These are phyloP conservation scores for Acipenser transmontanus DNA, from an alignment of 2,797 vertebrate species.

Conservation along the genomic window DNA sequence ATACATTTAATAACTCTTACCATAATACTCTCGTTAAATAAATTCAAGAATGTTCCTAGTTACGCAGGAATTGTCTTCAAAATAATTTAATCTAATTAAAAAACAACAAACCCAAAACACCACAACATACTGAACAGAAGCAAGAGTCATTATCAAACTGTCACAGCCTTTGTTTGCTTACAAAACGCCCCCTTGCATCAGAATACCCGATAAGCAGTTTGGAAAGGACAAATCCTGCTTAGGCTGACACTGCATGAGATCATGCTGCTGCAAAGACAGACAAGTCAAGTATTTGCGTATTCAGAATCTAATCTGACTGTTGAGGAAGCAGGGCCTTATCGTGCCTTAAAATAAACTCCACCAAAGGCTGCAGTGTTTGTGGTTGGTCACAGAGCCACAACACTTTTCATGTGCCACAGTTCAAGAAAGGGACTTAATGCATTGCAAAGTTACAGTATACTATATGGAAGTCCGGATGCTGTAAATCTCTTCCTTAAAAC, in stretches of 20 bases:
- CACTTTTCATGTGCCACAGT: too few relatives aligned
- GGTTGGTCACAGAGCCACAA: too few relatives aligned
- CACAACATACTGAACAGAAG: background rate
- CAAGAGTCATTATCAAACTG: background rate
- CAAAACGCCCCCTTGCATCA: slow-evolving; percentile 31
- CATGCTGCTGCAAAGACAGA: slow-evolving; percentile 39
- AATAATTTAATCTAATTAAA: background rate
- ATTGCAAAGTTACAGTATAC: too few relatives aligned
- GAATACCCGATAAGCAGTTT: slow-evolving; percentile 54
- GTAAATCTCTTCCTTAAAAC: too few relatives aligned
- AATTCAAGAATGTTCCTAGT: slow-evolving; percentile 19
- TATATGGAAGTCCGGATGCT: too few relatives aligned
- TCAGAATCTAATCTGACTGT: slow-evolving; percentile 54
- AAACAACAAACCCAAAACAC: background rate
- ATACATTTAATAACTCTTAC: slow-evolving; percentile 13
- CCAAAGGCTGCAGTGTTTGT: slow-evolving; percentile 30
- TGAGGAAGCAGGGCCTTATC: slow-evolving; percentile 31
- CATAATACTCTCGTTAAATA: slow-evolving; percentile 16
- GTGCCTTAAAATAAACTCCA: slow-evolving; percentile 52
- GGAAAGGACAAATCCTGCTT: slow-evolving; percentile 62
- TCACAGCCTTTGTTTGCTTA: slow-evolving; percentile 5
- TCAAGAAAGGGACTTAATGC: too few relatives aligned
- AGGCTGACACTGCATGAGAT: slow-evolving; percentile 55
- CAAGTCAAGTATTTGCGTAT: slow-evolving; percentile 34
- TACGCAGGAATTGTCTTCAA: background rate